Conservation (phyloP, 2,113 vertebrate species). For the Malurus elegans region DNA sequence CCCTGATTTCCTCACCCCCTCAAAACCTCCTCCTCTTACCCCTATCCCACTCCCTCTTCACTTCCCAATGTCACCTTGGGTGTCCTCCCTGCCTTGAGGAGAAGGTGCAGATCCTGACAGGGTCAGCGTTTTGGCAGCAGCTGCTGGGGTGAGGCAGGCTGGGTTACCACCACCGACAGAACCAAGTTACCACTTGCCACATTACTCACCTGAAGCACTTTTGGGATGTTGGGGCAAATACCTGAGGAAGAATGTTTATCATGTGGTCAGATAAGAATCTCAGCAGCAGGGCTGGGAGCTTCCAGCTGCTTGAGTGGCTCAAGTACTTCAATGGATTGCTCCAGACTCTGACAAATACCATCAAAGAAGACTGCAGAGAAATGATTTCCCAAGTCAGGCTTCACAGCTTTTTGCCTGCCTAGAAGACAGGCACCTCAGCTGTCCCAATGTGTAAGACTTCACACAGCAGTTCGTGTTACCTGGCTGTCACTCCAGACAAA, state of each 20-base stretch:
- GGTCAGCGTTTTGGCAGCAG: not conserved
- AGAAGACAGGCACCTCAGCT: not conserved
- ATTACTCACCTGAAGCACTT: not conserved
- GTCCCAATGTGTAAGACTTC: not conserved
- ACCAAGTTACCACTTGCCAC: not conserved
- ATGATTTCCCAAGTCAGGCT: not conserved
- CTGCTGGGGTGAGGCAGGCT: not conserved
- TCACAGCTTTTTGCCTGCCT: not conserved
- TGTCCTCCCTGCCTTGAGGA: not conserved
- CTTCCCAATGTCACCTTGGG: not conserved
- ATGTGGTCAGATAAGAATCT: not conserved
- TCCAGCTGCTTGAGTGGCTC: not conserved
- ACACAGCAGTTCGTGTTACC: not conserved
- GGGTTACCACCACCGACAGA: not conserved
- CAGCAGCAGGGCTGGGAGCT: not conserved
- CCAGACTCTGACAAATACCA: not conserved
- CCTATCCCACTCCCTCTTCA: not conserved
- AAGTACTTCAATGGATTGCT: not conserved
- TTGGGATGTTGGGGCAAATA: not conserved
- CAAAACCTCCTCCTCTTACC: not conserved
- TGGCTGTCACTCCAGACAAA: not conserved
- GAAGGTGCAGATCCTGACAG: not conserved
- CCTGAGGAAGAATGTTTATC: not conserved
- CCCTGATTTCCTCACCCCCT: not conserved
- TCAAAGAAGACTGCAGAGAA: not conserved